Evolutionary conservation across 2,888 invertebrate species (phyloP).

Genomic region (Pilophorus perplexus): DNA sequence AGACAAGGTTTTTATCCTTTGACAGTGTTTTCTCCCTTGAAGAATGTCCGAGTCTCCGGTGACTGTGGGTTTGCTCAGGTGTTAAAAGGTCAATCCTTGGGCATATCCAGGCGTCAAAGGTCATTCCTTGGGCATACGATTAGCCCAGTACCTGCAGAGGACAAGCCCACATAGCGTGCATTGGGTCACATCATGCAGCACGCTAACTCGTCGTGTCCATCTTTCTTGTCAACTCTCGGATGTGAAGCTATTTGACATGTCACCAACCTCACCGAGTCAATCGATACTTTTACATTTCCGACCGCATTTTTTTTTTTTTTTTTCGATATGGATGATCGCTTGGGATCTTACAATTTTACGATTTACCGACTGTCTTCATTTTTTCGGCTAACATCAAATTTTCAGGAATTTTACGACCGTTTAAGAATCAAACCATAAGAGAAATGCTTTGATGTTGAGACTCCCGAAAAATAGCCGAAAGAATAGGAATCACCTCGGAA

Average conservation of each 20-base stretch:
- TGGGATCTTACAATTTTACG: too few relatives aligned
- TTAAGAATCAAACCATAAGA: too few relatives aligned
- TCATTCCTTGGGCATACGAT: constrained; percentile 6
- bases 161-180: constrained; percentile 20
- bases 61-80: background rate
- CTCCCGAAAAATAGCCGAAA: constrained; percentile 12
- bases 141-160: background rate
- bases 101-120: constrained; percentile 5
- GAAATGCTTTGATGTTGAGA: constrained; percentile 10
- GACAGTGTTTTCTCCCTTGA: too few relatives aligned
- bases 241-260: constrained; percentile 27
- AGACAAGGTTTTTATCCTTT: too few relatives aligned
- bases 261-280: too few relatives aligned
- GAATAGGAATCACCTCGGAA: background rate
- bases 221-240: constrained; percentile 27
- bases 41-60: background rate
- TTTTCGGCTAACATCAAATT: too few relatives aligned
- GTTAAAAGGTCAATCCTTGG: background rate
- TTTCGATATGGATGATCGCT: too few relatives aligned
- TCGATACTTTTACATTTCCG: too few relatives aligned
- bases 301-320: too few relatives aligned
- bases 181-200: constrained; percentile 25
- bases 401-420: too few relatives aligned
- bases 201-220: constrained; percentile 29
- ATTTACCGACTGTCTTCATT: too few relatives aligned